Percentiles rank a stretch among this genome's conserved stretches.
These are phyloP conservation scores for Carposina sasakii DNA, from an alignment of 1,140 invertebrate species.

Conservation along the genomic window DNA sequence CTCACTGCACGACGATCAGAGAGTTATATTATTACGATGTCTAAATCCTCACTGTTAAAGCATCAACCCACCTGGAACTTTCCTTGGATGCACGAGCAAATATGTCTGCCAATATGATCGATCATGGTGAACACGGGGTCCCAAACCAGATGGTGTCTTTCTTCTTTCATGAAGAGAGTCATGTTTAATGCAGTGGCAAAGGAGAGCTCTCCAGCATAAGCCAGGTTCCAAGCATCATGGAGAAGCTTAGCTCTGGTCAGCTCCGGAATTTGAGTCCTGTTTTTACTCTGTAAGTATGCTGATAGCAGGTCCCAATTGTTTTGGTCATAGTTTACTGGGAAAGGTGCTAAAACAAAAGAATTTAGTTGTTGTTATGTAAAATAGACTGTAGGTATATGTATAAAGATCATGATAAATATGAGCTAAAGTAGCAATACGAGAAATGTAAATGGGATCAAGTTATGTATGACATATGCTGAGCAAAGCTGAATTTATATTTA, in stretches of 20 bases:
- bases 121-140: slow-evolving; percentile 85
- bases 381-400: no score
- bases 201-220: slow-evolving; percentile 82
- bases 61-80: slow-evolving; percentile 82
- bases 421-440: no score
- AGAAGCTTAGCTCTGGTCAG: slow-evolving; percentile 82
- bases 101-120: slow-evolving; percentile 81
- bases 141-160: slow-evolving; percentile 83
- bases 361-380: no score
- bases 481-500: no score
- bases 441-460: no score
- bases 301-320: slow-evolving; percentile 85
- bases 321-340: slow-evolving; percentile 86
- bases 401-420: no score
- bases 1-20: no score
- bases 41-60: no score
- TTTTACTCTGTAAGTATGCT: slow-evolving; percentile 73
- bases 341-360: slow-evolving; percentile 77
- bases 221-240: slow-evolving; percentile 85
- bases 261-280: slow-evolving; percentile 75
- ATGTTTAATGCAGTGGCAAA: slow-evolving; percentile 82
- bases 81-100: slow-evolving; percentile 75
- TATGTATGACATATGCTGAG: no score
- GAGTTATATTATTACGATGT: no score
- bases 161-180: slow-evolving; percentile 81